Evolutionary conservation across 2,888 invertebrate genomes (phyloP), one percentile per base, ranked within the genome.

Genomic region (Tineola bisselliella): DNA sequence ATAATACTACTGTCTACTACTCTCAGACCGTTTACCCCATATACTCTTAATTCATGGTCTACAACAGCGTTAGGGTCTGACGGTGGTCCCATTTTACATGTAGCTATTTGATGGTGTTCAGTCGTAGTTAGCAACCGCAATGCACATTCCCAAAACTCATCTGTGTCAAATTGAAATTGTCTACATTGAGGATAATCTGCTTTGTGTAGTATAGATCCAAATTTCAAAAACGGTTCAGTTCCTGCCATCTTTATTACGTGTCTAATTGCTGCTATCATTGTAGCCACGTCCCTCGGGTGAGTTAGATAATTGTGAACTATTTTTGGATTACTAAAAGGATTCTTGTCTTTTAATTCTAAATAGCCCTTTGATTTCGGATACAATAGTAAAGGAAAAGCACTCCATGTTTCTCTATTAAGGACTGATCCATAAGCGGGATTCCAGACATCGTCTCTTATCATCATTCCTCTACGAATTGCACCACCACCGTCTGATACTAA

Each of bases 301-400:
- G 86, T 78, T 62, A 93, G 88, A 70, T 94, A 94, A 67, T 94
- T 92, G 0, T 92, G 90, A 67, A 93, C 89, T 44, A 94, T 89
- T 17, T 89, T 75, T 0, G 94, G 93, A 65, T 89, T 88, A 6
- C 90, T 88, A 30, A 89, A 79, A 0, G 93, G 92, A 76, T 94
- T 88, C 38, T 82, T 88, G 12, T 90, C 89, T 65, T 87, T 88
- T 10, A 95, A 80, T 68, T 79, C 87, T 0, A 93, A 67, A 0
- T 87, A 79, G 0, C 93, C 93, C 38, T 81, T 76, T 52, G 92
- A 92, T 68, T 89, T 86, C 0, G 93, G 93, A 67, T 90, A 87
- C 59, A 91, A 87, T 13, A 92, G 75, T 70, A 91, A 89, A 0
- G 91, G 87, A 62, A 90, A 84, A 10, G 90, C 74, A 13, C 75